phyloP scores from a whole-genome alignment of 2,888 invertebrate genomes.

The Nemotelus nigrinus region DNA sequence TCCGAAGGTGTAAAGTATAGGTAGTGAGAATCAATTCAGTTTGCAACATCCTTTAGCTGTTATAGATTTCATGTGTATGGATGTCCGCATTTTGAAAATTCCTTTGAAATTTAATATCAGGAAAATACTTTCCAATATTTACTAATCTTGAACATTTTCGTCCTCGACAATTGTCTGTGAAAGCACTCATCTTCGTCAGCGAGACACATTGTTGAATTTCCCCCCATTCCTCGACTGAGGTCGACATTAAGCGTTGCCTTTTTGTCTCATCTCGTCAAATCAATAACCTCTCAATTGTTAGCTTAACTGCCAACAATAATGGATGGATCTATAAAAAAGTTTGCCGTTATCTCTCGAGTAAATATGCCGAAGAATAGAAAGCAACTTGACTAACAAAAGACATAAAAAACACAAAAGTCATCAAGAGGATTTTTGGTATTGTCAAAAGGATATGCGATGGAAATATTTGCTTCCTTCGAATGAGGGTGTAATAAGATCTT shows the following conservation, averaged over 20 bases:
- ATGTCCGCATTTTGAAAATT: no score
- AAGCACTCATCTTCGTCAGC: no score
- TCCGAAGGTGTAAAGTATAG: not conserved
- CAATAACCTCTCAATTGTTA: conserved; percentile 44
- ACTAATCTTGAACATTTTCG: not conserved
- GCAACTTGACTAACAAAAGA: conserved; percentile 42
- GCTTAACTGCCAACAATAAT: conserved; percentile 44
- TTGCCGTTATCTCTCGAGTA: conserved; percentile 42
- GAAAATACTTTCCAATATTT: not conserved
- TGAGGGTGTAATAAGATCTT: no score
- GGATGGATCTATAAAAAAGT: conserved; percentile 43
- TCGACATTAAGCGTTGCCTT: conserved; percentile 27
- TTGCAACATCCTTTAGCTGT: no score
- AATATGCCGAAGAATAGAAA: conserved; percentile 40
- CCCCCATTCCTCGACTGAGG: not conserved
- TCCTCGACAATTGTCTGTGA: not conserved
- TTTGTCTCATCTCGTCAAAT: conserved; percentile 39
- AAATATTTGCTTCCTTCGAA: conserved; percentile 34
- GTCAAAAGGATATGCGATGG: conserved; percentile 41
- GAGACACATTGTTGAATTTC: no score
- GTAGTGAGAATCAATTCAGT: not conserved
- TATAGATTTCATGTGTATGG: no score
- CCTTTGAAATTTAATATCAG: no score
- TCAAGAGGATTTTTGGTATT: conserved; percentile 42
- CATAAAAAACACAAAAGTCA: conserved; percentile 45